Evolutionary conservation across 2,113 vertebrate species (phyloP), one percentile per base, ranked within the genome.

Genomic region (Talpa occidentalis): DNA sequence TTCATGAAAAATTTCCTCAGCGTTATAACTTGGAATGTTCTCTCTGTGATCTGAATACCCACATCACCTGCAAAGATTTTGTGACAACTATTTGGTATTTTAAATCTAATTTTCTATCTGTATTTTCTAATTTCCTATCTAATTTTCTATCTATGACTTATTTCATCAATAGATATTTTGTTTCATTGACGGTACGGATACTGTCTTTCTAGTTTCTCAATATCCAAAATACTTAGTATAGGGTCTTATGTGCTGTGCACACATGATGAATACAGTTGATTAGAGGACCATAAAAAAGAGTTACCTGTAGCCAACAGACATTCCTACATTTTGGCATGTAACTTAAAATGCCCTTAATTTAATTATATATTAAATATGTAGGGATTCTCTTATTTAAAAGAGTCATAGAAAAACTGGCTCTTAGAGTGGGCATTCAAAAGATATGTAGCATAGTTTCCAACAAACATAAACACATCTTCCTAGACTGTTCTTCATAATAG

Each of bases 401-500:
- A 44, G 15, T 64, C 32, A 37, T 62, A 81, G 81, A 73, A 91
- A 86, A 70, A 66, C 5, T 54, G 9, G 12, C 24, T 86, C 52
- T 67, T 81, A 74, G 16, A 42, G 1, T 56, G 88, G 67, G 54
- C 28, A 62, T 94, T 69, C 69, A 92, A 94, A 80, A 70, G 21
- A 10, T 9, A 66, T n/a, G 15, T 22, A 32, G 8, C 56, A 3
- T 84, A 52, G n/a, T 78, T 96, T 88, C 56, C 82, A 85, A 47
- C 17, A 30, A 74, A 60, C 37, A 74, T 32, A 76, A 92, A 52
- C 3, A 66, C n/a, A 49, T 2, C 44, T 26, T 70, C 74, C 49
- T 26, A 76, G 44, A 76, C 60, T 62, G 30, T 86, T 66, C 64
- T 95, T 93, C 7, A 91, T 94, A 95, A 79, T 79, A 21, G 44